A percentile compares a stretch with the other conserved stretches of the same genome.
phyloP scores from a whole-genome alignment of 2,888 invertebrate genomes.

The Portevinia maculata region DNA sequence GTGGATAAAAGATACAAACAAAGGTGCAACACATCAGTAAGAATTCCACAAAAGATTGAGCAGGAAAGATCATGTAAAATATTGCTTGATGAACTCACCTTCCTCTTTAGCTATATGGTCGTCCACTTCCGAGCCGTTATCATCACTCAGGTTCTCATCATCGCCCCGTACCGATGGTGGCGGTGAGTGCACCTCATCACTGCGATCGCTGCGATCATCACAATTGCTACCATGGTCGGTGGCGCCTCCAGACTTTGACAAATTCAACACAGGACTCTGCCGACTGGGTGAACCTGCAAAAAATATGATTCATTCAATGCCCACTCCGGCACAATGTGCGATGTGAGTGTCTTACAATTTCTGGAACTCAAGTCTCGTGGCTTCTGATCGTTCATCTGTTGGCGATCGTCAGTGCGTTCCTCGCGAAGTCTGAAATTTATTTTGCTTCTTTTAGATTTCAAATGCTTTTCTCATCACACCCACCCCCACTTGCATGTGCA shows the following conservation, averaged over 20 bases:
- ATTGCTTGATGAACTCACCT: slow-evolving; percentile 79
- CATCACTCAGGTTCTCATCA: slow-evolving; percentile 92
- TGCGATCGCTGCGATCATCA: slow-evolving; percentile 86
- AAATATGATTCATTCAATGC: neutral
- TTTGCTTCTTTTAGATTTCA: slow-evolving; percentile 72
- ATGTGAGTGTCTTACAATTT: slow-evolving; percentile 87
- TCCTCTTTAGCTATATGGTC: slow-evolving; percentile 91
- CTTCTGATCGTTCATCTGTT: slow-evolving; percentile 92
- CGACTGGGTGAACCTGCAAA: slow-evolving; percentile 89
- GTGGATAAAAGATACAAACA: slow-evolving; percentile 15
- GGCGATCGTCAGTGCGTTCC: slow-evolving; percentile 93
- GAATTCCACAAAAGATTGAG: neutral
- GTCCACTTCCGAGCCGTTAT: slow-evolving; percentile 93
- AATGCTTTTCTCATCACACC: slow-evolving; percentile 45
- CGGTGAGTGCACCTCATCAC: slow-evolving; percentile 85
- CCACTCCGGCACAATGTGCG: neutral
- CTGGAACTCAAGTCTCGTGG: slow-evolving; percentile 93
- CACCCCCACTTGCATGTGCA: neutral
- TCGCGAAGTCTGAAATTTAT: slow-evolving; percentile 88
- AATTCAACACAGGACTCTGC: slow-evolving; percentile 95
- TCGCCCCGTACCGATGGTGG: slow-evolving; percentile 86
- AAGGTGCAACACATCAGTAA: slow-evolving; percentile 21
- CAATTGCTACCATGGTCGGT: slow-evolving; percentile 87
- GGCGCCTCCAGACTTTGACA: slow-evolving; percentile 92
- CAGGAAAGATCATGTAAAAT: neutral